Evolutionary conservation across 2,888 invertebrate species (phyloP).

Genomic region (Apeira syringaria): DNA sequence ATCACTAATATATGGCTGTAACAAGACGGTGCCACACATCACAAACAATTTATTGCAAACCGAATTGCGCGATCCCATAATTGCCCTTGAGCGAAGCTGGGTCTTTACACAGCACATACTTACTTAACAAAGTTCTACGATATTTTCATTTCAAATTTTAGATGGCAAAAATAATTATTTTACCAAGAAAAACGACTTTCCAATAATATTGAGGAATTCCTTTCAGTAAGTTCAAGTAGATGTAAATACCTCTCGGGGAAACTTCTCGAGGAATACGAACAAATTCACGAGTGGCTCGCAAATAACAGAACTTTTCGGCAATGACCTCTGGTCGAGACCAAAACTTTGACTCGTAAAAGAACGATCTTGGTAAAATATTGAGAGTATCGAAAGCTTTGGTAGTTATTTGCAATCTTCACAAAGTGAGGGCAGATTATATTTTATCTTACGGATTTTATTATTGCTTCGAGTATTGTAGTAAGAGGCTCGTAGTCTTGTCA

Average conservation of each 20-base stretch:
- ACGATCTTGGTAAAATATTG: conserved; percentile 35
- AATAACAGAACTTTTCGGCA: conserved; percentile 27
- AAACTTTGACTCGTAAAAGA: conserved; percentile 24
- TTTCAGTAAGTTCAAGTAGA: conserved; percentile 11
- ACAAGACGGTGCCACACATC: no score
- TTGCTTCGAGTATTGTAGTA: no score
- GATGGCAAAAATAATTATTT: no score
- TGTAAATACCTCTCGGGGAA: not conserved
- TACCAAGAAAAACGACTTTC: not conserved
- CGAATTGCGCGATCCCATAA: no score
- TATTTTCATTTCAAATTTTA: no score
- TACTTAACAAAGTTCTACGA: no score
- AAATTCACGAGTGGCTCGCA: conserved; percentile 27
- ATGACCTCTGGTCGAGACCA: conserved; percentile 20
- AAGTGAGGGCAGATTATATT: conserved; percentile 3
- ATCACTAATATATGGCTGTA: no score
- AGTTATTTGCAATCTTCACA: conserved; percentile 19
- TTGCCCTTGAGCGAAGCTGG: no score
- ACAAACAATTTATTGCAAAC: no score
- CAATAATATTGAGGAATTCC: conserved; percentile 3
- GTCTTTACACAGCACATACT: no score
- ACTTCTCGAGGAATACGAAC: conserved; percentile 1
- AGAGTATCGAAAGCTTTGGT: conserved; percentile 15
- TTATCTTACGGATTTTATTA: not conserved
- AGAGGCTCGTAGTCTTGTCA: no score